phyloP scores from a whole-genome alignment of 2,797 vertebrate species.

The Octomys mimax region DNA sequence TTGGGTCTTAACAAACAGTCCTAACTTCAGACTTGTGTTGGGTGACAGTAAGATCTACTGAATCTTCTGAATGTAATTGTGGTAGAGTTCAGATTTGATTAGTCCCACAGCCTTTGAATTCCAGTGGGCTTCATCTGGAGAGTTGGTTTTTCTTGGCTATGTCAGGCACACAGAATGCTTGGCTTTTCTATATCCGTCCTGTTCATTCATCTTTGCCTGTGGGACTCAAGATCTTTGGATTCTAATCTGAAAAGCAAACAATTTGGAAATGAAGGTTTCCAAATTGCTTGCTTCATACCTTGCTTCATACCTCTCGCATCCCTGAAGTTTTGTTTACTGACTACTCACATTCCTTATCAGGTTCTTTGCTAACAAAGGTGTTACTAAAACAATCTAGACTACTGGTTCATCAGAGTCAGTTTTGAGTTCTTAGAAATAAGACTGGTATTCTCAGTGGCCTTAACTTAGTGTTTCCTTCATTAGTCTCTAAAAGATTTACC shows the following conservation, averaged over 20 bases:
- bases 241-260: slow-evolving; percentile 50
- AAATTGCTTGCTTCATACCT: background rate
- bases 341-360: background rate
- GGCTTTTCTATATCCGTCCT: background rate
- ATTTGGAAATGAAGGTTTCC: slow-evolving; percentile 4
- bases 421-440: slow-evolving; percentile 21
- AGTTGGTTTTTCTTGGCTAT: background rate
- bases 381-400: background rate
- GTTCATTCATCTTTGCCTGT: background rate
- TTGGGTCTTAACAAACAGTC: background rate
- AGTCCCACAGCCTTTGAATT: background rate
- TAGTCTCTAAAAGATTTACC: slow-evolving; percentile 3
- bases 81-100: background rate
- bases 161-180: background rate
- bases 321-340: slow-evolving; percentile 36
- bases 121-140: background rate
- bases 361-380: background rate
- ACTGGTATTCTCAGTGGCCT: background rate
- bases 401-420: background rate
- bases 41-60: background rate
- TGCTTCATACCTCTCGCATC: background rate
- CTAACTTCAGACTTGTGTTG: background rate
- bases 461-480: background rate
- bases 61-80: background rate
- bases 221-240: slow-evolving; percentile 5